phyloP scores from a whole-genome alignment of 2,888 invertebrate genomes.

The Griposia aprilina region DNA sequence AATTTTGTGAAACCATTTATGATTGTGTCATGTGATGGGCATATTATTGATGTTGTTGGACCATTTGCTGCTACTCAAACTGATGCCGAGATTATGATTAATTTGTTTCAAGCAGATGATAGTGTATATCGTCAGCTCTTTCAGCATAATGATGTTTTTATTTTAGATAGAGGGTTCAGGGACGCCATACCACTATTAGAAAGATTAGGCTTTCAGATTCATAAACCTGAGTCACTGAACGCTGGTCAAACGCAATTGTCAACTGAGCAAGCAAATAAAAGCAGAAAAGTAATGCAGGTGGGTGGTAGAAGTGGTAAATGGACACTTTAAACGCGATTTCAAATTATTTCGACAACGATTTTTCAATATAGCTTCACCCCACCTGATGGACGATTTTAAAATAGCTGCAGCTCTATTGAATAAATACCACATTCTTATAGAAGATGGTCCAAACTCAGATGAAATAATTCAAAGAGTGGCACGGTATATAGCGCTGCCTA shows the following conservation, averaged over 20 bases:
- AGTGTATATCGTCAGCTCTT: constrained; percentile 17
- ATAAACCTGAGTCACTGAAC: constrained; percentile 13
- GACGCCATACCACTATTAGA: constrained; percentile 7
- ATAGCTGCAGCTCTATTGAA: constrained; percentile 9
- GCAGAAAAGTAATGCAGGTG: background rate
- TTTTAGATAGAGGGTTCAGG: constrained; percentile 11
- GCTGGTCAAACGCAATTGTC: constrained; percentile 11
- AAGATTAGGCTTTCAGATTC: constrained; percentile 2
- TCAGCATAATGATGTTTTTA: constrained; percentile 8
- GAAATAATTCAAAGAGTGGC: too few species aligned
- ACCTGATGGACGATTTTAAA: constrained; percentile 19
- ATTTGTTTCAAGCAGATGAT: too few species aligned
- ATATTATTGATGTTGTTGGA: too few species aligned
- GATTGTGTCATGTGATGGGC: constrained; percentile 4
- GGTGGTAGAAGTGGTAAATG: constrained; percentile 7
- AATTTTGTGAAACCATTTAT: constrained; percentile 13
- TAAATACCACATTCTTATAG: too few species aligned
- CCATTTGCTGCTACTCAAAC: too few species aligned
- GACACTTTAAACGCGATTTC: constrained; percentile 3
- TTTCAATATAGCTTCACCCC: constrained; percentile 11
- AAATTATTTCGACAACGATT: constrained; percentile 21
- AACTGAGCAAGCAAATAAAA: constrained; percentile 4
- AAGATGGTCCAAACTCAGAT: background rate
- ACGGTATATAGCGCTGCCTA: background rate
- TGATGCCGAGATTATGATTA: too few species aligned